Base-by-base conservation (phyloP, 2,888 invertebrate species). In the Scaptomyza reducta region DNA sequence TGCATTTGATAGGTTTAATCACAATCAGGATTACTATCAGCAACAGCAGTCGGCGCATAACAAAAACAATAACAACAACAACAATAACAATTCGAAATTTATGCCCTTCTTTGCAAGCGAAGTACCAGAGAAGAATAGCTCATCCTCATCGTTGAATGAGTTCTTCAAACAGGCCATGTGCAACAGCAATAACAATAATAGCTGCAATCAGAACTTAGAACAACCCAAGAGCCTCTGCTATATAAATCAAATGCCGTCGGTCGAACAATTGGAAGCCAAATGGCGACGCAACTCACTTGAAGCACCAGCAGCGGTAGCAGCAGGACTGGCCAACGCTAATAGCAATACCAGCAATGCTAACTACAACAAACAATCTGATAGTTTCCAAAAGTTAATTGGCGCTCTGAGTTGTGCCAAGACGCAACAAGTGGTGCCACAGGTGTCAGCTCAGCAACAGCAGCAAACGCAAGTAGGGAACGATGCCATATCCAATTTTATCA, bases 221-320 rank as follows among this genome's bases (percentile, higher is more conserved):
- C 81, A 77, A 47, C 85, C 79, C 1, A 83, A 85, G n/a, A 66
- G 70, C 31, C 42, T 77, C 13, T 68, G 70, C 0, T 69, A 60
- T 25, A 41, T 87, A 9, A 74, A 73, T 33, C 87, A 89, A 62
- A 91, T 91, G 61, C 89, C 83, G 6, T 90, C 89, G 18, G 91
- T 91, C 6, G 89, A 91, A 6, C 89, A 91, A 51, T 70, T 91
- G 42, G 91, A 91, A 72, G 91, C 91, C 35, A 90, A 89, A 69
- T 91, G 90, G 90, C 89, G 88, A 42, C 82, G 88, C 27, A 90
- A 79, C 64, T 89, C 90, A 0, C 55, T 85, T 2, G 49, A 50
- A 25, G 50, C 25, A 1, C 27, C 35, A 31, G 66, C 58, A 66
- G 45, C 64, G 25, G 46, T 33, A 18, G 40, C 45, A 42, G 38